Evolutionary conservation across 2,888 invertebrate species (phyloP), one percentile per base, ranked within the genome.

Genomic region (Stenoptilia bipunctidactyla): DNA sequence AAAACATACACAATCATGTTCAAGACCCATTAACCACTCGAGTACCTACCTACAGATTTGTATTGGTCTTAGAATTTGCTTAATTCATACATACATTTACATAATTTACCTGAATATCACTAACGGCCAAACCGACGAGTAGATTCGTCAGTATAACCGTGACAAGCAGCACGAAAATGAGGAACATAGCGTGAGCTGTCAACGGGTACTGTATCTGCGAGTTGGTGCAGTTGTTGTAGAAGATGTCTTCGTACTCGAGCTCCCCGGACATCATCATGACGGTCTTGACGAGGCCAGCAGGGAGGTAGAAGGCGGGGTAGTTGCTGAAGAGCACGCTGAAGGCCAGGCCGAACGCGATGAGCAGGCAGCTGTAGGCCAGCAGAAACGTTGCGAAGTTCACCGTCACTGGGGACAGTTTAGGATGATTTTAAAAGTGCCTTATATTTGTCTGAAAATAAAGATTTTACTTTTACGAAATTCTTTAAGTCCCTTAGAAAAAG

Each of bases 191-290:
- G 50, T 93, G 93, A 0, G 93, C 87, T 0, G 93, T 93, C 8
- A 88, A 85, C 0, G 90, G 89, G 61, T 91, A 92, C 43, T 87
- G 79, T 9, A 91, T 85, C 35, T 76, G 68, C 1, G 76, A 66
- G 30, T 68, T 69, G 1, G 72, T 68, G 40, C 62, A 65, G 43
- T 87, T 83, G 33, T 79, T 83, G 51, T 91, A 93, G 61, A 93
- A 94, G 46, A 93, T 90, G 53, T 93, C 93, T 61, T 94, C 93
- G 50, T 92, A 93, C 61, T 93, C 93, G 37, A 94, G 63, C 65
- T 94, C 94, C 0, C 94, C 94, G 0, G 93, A 91, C 93, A 94
- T 93, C 94, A 94, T 94, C 53, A 93, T 91, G 10, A 94, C 87
- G 0, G 92, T 92, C 71, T 94, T 93, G 1, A 94, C 72, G 0